Base-by-base conservation (phyloP, 2,113 vertebrate species). In the Microcebus tavaratra region DNA sequence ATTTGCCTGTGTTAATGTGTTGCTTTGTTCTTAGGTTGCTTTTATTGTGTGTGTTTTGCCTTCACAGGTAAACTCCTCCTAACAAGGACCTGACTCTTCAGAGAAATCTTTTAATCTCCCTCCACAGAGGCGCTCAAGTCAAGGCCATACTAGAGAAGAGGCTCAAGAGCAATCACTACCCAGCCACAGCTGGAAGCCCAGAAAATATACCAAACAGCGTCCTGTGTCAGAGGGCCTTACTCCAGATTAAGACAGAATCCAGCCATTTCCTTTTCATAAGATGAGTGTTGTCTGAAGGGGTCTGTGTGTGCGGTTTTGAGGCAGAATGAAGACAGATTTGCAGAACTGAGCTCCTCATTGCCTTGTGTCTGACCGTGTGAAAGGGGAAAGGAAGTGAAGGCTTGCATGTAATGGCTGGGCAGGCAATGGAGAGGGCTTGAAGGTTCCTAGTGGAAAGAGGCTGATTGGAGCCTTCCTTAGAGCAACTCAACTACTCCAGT, bases 11-110 rank as follows among this genome's bases (percentile, higher is more conserved):
- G 34, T 81, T 91, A 73, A 88, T 84, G 42, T 82, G 42, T 48
- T 81, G 78, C n/a, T 97, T 94, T 96, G 76, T 83, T 90, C 36
- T 85, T 82, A 68, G 36, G 39, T 96, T 97, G 65, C 55, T 90
- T 94, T 95, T 78, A 87, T 27, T 96, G 88, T 88, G 12, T 87
- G n/a, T 88, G 48, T 92, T 89, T 93, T 94, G 68, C 59, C 55
- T 90, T 92, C 79, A 21, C 76, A 95, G 65, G 27, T 90, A 90
- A 93, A 84, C 55, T 92, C 42, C 45, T 90, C 75, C 81, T 94
- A 55, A 63, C 53, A 17, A 94, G 85, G 67, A 73, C n/a, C 73
- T 81, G 68, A 91, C 25, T 93, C 53, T 91, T 94, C 34, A 81
- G 63, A 94, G 36, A 31, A 88, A 83, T 92, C 63, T 91, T 95